These are phyloP conservation scores for Muscina levida DNA, from an alignment of 2,888 invertebrate genomes.

Conservation along the genomic window DNA sequence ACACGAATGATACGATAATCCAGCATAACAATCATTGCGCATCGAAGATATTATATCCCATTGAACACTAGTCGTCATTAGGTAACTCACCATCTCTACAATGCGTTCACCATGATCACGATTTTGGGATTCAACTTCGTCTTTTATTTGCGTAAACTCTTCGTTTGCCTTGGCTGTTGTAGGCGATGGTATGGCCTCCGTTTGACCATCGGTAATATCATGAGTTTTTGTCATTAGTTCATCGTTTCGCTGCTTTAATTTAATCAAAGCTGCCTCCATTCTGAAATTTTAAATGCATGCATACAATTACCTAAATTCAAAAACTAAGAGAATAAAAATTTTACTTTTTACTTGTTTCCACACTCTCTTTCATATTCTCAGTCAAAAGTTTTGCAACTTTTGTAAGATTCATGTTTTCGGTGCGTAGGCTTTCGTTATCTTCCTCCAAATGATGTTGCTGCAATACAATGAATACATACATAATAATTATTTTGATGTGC, in stretches of 20 bases:
- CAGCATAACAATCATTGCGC: slow-evolving; percentile 58
- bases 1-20: no score
- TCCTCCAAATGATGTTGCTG: slow-evolving; percentile 79
- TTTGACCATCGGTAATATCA: slow-evolving; percentile 76
- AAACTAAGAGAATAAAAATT: slow-evolving; percentile 1
- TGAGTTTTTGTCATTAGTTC: slow-evolving; percentile 75
- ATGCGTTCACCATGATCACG: slow-evolving; percentile 78
- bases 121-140: slow-evolving; percentile 75
- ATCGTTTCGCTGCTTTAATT: slow-evolving; percentile 78
- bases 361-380: slow-evolving; percentile 79
- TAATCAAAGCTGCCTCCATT: slow-evolving; percentile 79
- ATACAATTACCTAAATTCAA: not conserved
- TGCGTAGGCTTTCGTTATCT: slow-evolving; percentile 77
- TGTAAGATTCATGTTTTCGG: slow-evolving; percentile 78
- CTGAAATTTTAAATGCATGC: slow-evolving; percentile 65
- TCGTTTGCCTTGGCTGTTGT: slow-evolving; percentile 69
- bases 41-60: not conserved
- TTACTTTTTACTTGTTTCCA: slow-evolving; percentile 79
- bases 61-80: not conserved
- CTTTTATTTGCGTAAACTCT: slow-evolving; percentile 74
- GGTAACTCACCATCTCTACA: slow-evolving; percentile 79
- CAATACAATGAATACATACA: not conserved
- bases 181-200: slow-evolving; percentile 67
- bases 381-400: slow-evolving; percentile 79
- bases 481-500: no score